A percentile compares a stretch with the other conserved stretches of the same genome.
These are phyloP conservation scores for Condylura cristata DNA, from an alignment of 2,113 vertebrate species.

Conservation along the genomic window DNA sequence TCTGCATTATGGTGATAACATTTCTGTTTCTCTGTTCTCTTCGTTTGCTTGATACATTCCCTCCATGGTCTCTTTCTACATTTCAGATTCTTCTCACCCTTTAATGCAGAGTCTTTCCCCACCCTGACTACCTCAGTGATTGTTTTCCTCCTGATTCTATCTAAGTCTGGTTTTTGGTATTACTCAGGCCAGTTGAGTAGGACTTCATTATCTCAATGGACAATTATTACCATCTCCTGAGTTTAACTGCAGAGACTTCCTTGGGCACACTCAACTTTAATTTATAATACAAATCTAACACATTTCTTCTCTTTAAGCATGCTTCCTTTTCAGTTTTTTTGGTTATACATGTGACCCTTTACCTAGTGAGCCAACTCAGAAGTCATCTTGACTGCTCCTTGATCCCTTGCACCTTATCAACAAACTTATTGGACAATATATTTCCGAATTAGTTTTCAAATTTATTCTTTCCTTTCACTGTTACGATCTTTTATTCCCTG, in stretches of 20 bases:
- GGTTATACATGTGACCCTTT: neutral
- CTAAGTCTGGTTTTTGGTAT: neutral
- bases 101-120: neutral
- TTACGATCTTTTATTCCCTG: neutral
- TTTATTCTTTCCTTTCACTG: neutral
- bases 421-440: neutral
- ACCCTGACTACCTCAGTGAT: neutral
- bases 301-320: neutral
- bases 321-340: neutral
- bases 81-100: neutral
- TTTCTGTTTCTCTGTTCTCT: neutral
- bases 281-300: neutral
- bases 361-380: neutral
- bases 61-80: neutral
- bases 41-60: neutral
- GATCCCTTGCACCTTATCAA: neutral
- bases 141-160: neutral
- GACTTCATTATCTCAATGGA: neutral
- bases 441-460: neutral
- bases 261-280: neutral
- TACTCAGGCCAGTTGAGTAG: neutral
- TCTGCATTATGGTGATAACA: neutral
- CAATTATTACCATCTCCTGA: neutral
- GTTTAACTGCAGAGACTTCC: constrained; percentile 19
- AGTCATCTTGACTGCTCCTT: neutral